phyloP scores from a whole-genome alignment of 2,113 vertebrate species.

The Macroglossus sobrinus region DNA sequence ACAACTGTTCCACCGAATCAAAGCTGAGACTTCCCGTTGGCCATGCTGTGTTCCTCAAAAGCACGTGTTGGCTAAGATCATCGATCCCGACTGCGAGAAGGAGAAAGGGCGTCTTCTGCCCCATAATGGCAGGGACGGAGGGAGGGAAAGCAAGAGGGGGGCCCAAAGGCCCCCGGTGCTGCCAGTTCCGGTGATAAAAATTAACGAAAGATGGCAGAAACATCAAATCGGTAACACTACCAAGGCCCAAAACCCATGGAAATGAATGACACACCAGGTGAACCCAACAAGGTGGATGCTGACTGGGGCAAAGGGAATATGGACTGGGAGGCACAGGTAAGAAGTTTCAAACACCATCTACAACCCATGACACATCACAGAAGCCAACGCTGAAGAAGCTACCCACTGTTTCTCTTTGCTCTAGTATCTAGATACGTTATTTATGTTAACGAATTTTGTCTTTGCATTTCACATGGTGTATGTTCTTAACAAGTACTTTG shows the following conservation, averaged over 20 bases:
- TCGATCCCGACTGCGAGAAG: not conserved
- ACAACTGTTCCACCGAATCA: not conserved
- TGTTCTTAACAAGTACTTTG: not conserved
- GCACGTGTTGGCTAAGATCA: not conserved
- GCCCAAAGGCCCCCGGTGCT: not conserved
- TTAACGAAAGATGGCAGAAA: not conserved
- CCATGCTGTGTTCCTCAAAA: not conserved
- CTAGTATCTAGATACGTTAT: no score
- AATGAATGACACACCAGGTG: not conserved
- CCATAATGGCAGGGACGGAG: not conserved
- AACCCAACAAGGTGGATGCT: not conserved
- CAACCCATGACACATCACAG: not conserved
- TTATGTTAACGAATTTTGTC: not conserved
- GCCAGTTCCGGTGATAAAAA: not conserved
- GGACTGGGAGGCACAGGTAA: not conserved
- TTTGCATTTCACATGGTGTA: not conserved
- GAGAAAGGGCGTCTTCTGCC: not conserved
- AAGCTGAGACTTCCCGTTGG: not conserved
- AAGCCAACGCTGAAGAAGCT: not conserved
- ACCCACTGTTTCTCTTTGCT: not conserved
- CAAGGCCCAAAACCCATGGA: not conserved
- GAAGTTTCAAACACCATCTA: not conserved
- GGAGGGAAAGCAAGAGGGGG: not conserved
- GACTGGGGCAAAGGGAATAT: not conserved
- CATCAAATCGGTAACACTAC: not conserved